Evolutionary conservation across 64 coral and sea anemone genomes (phyloP).

Genomic region (Porites lutea): DNA sequence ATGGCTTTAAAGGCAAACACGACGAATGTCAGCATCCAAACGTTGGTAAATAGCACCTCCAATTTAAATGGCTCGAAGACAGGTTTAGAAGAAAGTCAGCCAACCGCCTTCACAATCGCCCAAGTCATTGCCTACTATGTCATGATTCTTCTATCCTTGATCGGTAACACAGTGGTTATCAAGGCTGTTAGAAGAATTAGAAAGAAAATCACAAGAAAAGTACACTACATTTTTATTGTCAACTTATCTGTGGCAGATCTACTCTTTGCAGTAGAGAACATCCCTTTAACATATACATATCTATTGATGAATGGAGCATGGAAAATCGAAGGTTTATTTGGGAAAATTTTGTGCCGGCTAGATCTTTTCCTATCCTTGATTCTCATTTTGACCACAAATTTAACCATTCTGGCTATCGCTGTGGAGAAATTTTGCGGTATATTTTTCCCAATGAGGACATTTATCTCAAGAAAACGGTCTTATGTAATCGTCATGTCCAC

Average conservation of each 20-base stretch:
- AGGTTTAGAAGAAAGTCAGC: too few species aligned
- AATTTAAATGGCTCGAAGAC: too few species aligned
- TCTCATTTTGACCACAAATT: conserved; percentile 2
- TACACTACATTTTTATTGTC: not conserved
- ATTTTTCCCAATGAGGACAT: not conserved
- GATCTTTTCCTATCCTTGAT: not conserved
- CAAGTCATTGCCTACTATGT: conserved; percentile 4
- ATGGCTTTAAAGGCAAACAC: too few species aligned
- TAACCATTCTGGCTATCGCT: conserved; percentile 24
- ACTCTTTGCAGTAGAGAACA: not conserved
- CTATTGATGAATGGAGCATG: not conserved
- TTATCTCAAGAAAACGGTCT: not conserved
- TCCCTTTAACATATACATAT: not conserved
- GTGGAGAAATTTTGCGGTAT: conserved; percentile 3
- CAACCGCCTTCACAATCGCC: not conserved
- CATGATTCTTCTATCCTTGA: not conserved
- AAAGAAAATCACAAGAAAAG: not conserved
- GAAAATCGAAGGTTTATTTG: not conserved
- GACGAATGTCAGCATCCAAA: too few species aligned
- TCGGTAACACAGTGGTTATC: conserved; percentile 10
- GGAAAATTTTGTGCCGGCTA: not conserved
- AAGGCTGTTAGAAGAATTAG: not conserved
- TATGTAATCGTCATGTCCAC: not conserved
- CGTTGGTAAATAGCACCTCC: too few species aligned
- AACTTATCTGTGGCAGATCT: conserved; percentile 25